A percentile compares a stretch with the other conserved stretches of the same genome.
Evolutionary conservation across 2,797 vertebrate genomes (phyloP).

Genomic region (Sebastes reedi): DNA sequence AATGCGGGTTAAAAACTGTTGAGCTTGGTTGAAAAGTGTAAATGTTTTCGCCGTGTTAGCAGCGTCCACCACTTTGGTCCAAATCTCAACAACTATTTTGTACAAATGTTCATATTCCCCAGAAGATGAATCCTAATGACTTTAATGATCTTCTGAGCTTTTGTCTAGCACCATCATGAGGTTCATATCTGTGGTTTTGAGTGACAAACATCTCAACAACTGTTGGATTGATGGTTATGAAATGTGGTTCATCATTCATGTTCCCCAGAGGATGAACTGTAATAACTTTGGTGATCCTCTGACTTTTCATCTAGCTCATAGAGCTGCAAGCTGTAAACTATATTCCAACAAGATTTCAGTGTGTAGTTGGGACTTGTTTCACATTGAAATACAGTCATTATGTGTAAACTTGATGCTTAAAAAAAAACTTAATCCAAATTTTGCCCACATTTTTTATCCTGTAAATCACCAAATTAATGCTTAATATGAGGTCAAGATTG

Average conservation of each 20-base stretch:
- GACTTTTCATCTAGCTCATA: too few relatives aligned
- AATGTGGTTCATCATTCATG: neutral
- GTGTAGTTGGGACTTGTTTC: neutral
- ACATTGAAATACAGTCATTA: neutral
- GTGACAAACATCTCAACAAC: neutral
- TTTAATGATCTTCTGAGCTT: too few relatives aligned
- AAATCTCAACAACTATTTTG: neutral
- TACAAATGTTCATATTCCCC: neutral
- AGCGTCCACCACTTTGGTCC: neutral
- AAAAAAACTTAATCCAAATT: too few relatives aligned
- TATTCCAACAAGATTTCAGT: neutral
- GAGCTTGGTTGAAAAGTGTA: neutral
- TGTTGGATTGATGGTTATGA: too few relatives aligned
- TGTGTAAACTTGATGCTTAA: too few relatives aligned
- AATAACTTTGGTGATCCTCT: too few relatives aligned
- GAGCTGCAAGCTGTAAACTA: too few relatives aligned
- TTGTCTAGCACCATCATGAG: too few relatives aligned
- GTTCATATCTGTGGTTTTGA: too few relatives aligned
- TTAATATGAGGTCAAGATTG: too few relatives aligned
- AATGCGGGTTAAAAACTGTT: neutral
- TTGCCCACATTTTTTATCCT: too few relatives aligned
- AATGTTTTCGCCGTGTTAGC: neutral
- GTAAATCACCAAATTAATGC: too few relatives aligned
- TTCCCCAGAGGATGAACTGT: neutral
- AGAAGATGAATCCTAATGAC: neutral